phyloP scores from a whole-genome alignment of 2,797 vertebrate genomes.

The Siniperca obscura region DNA sequence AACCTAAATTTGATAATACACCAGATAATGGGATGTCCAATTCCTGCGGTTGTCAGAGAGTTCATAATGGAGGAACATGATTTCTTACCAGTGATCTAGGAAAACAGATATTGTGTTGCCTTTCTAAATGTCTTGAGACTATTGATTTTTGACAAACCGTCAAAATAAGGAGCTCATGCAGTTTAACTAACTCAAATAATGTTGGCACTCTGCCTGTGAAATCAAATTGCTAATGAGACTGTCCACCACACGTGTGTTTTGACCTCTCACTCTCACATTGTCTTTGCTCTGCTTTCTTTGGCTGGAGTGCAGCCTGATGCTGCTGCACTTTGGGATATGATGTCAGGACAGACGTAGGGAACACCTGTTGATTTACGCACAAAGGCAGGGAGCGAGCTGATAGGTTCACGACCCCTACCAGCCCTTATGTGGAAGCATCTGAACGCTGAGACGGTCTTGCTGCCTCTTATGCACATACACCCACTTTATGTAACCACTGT shows the following conservation, averaged over 20 bases:
- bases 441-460: background rate
- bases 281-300: conserved; percentile 77
- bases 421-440: conserved; percentile 54
- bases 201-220: conserved; percentile 5
- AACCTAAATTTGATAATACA: background rate
- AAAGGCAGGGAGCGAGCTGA: conserved; percentile 43
- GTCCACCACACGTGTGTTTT: conserved; percentile 39
- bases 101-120: background rate
- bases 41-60: background rate
- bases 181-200: background rate
- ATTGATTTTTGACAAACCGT: background rate
- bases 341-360: conserved; percentile 75
- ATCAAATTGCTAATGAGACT: conserved; percentile 22
- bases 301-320: conserved; percentile 52
- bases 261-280: conserved; percentile 67
- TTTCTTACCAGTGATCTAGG: background rate
- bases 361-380: conserved; percentile 83
- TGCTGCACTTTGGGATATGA: conserved; percentile 66
- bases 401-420: conserved; percentile 66
- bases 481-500: background rate
- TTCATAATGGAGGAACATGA: background rate
- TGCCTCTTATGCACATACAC: conserved; percentile 23
- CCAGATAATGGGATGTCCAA: background rate
- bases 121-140: conserved; percentile 11
- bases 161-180: background rate